Evolutionary conservation across 2,888 invertebrate species (phyloP).

Genomic region (Aleiodes alternator): DNA sequence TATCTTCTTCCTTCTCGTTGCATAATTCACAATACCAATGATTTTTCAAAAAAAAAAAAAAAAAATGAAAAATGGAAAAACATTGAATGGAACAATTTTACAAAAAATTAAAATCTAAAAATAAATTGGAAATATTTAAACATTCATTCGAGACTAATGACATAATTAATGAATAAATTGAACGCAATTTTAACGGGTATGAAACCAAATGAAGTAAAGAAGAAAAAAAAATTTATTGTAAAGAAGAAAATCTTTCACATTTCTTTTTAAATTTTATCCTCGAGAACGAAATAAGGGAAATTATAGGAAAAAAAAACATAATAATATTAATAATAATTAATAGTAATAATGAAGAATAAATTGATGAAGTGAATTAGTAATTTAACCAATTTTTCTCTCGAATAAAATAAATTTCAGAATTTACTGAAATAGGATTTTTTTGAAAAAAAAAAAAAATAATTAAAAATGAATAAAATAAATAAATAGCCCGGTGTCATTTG

Average conservation of each 20-base stretch:
- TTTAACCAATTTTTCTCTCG: slow-evolving; percentile 5
- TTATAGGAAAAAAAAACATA: not conserved
- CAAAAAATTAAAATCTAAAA: not conserved
- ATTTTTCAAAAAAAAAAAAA: not conserved
- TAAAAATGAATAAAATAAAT: slow-evolving; percentile 2
- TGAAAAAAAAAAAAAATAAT: slow-evolving; percentile 25
- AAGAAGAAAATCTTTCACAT: not conserved
- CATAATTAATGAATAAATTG: not conserved
- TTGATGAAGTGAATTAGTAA: too few relatives aligned
- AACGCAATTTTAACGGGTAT: slow-evolving; percentile 22
- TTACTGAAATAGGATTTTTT: slow-evolving; percentile 11
- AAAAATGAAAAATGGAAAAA: not conserved
- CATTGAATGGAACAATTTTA: not conserved
- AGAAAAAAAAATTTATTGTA: not conserved
- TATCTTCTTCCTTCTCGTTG: not conserved
- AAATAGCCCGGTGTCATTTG: slow-evolving; percentile 26
- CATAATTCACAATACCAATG: not conserved
- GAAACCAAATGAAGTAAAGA: not conserved
- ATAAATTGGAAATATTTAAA: slow-evolving; percentile 7
- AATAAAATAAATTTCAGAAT: slow-evolving; percentile 7
- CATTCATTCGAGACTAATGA: slow-evolving; percentile 20
- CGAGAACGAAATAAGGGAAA: slow-evolving; percentile 1
- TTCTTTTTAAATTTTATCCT: slow-evolving; percentile 13
- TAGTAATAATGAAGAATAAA: too few relatives aligned
- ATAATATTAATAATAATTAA: too few relatives aligned